These are phyloP conservation scores for Colossoma macropomum DNA, from an alignment of 2,113 vertebrate genomes.

Conservation along the genomic window DNA sequence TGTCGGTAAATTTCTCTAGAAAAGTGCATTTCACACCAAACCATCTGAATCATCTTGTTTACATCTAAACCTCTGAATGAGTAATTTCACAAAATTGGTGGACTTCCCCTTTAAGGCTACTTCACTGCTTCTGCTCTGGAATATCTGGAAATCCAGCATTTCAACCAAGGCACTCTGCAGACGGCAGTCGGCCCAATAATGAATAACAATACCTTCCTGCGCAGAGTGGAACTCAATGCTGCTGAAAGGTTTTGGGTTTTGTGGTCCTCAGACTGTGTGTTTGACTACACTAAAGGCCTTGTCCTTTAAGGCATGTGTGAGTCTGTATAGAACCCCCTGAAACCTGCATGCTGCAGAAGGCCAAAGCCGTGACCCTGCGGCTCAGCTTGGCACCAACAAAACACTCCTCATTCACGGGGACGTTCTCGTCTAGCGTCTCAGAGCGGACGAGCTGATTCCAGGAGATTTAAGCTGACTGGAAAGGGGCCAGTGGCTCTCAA, in stretches of 20 bases:
- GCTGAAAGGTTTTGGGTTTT: background rate
- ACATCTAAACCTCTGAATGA: too few species aligned
- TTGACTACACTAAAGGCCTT: background rate
- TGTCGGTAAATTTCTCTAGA: too few species aligned
- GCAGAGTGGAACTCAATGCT: background rate
- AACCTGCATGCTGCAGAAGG: constrained; percentile 7
- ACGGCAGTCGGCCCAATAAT: background rate
- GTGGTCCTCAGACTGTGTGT: background rate
- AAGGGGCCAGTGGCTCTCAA: constrained; percentile 68
- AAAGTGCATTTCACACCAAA: too few species aligned
- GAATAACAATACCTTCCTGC: background rate
- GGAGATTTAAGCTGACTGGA: constrained; percentile 58
- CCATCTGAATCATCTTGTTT: too few species aligned
- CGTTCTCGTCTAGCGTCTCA: constrained; percentile 48
- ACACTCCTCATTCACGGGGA: constrained; percentile 44
- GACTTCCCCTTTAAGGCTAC: too few species aligned
- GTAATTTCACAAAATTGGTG: too few species aligned
- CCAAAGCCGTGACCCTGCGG: constrained; percentile 5
- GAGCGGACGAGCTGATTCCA: constrained; percentile 58
- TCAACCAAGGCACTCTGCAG: background rate
- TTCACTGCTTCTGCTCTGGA: too few species aligned
- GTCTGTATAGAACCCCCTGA: background rate
- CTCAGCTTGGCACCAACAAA: constrained; percentile 43
- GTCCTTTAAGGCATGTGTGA: background rate
- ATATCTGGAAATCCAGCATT: background rate